phyloP scores from a whole-genome alignment of 2,113 vertebrate genomes.

The Archocentrus centrarchus region DNA sequence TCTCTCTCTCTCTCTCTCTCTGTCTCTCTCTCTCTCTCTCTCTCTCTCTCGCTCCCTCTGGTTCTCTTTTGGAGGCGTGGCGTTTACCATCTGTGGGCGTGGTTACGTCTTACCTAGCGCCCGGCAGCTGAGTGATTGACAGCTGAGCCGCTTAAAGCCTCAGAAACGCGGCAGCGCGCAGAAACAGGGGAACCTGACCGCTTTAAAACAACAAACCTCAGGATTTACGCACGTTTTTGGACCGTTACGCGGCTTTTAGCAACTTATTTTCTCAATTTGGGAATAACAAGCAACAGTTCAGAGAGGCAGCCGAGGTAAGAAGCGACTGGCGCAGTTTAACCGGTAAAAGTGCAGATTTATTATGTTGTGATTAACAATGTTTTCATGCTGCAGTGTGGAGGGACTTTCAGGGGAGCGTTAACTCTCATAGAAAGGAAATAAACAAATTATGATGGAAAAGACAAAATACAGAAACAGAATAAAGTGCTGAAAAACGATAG shows the following conservation, averaged over 20 bases:
- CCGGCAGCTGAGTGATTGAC: slow-evolving; percentile 57
- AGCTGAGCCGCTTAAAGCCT: slow-evolving; percentile 53
- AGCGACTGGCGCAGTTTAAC: not conserved
- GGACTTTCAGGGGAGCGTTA: not conserved
- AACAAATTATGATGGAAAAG: not conserved
- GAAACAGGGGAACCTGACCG: not conserved
- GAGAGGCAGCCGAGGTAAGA: slow-evolving; percentile 22
- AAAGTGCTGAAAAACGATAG: not conserved
- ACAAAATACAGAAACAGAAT: not conserved
- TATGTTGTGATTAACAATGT: not conserved
- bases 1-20: not conserved
- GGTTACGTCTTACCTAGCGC: not conserved
- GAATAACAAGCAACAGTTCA: not conserved
- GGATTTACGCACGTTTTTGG: not conserved
- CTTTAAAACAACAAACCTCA: not conserved
- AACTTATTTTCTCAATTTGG: not conserved
- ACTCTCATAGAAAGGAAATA: not conserved
- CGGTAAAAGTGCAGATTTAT: not conserved
- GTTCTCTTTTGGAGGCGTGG: slow-evolving; percentile 5
- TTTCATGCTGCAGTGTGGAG: not conserved
- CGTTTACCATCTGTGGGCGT: fast-evolving
- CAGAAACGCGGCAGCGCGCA: not conserved
- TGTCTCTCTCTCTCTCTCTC: not conserved
- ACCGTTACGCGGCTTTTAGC: not conserved
- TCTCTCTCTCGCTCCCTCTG: too few species aligned